Evolutionary conservation across 2,113 vertebrate genomes (phyloP), one percentile per base, ranked within the genome.

Genomic region (Macquaria australasica): DNA sequence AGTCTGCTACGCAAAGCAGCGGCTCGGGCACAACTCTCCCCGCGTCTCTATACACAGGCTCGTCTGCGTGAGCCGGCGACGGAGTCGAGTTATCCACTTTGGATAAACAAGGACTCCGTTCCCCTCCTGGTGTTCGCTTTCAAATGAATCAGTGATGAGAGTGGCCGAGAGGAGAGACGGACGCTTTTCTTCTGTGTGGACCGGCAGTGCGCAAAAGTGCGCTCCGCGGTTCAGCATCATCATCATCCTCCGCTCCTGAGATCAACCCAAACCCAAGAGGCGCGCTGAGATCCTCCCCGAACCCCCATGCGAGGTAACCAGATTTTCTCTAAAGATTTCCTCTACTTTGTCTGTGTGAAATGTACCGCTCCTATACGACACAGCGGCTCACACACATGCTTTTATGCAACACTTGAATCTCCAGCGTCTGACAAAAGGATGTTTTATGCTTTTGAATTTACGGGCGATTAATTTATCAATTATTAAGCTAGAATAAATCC

Each of bases 71-170:
- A 73, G 70, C 55, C 69, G 82, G 77, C 73, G 50, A 45, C 85
- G 56, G 92, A 92, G 67, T 83, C 79, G 70, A 92, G 71, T 74
- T 45, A 18, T 85, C 55, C 77, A 69, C 87, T 89, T 75, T 86
- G 85, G 89, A 88, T 75, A 68, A 87, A 60, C 68, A n/a, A 77
- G 81, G 89, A 68, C 85, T 84, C 87, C 60, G 56, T 66, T 43
- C 41, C 25, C 55, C 59, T 15, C n/a, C 10, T 43, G 90, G 87
- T 79, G 90, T 89, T 90, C 6, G 92, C 92, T 88, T 73, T 77
- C 91, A 89, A 28, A 92, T 94, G 81, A 94, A 93, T 94, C 93
- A 94, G 96, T 95, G 94, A 96, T 96, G 96, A 95, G 85, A 93
- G 93, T 62, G 92, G 73, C 56, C 89, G 79, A 63, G 60, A 83